Percentiles rank a stretch among this genome's conserved stretches.
These are phyloP conservation scores for Rhynchonema sp. DNA, from an alignment of 2,888 invertebrate genomes.

Conservation along the genomic window DNA sequence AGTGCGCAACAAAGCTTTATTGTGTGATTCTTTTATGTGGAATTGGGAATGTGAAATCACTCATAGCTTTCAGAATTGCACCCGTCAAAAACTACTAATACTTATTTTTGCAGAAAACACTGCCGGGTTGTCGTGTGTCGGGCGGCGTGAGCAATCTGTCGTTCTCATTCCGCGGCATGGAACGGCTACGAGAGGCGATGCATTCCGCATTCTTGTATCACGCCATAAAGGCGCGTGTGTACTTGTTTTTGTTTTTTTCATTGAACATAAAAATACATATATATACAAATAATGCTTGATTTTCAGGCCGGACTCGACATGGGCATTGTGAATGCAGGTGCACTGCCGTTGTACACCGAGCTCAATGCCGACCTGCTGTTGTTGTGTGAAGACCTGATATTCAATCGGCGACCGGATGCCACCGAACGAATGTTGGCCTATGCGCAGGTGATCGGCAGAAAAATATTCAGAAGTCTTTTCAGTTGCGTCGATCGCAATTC, in stretches of 20 bases:
- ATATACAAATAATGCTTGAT: neutral
- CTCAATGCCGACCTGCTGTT: slow-evolving; percentile 34
- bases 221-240: slow-evolving; percentile 36
- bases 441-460: slow-evolving; percentile 12
- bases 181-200: slow-evolving; percentile 39
- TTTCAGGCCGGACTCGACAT: slow-evolving; percentile 38
- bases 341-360: slow-evolving; percentile 38
- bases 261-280: neutral
- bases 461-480: no score
- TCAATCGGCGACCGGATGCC: slow-evolving; percentile 37
- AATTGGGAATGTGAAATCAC: no score
- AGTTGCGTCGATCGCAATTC: no score
- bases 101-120: slow-evolving; percentile 22
- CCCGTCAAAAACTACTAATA: no score
- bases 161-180: slow-evolving; percentile 42
- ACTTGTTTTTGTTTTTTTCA: neutral
- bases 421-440: slow-evolving; percentile 32
- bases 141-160: slow-evolving; percentile 43
- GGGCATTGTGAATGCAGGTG: slow-evolving; percentile 43
- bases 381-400: slow-evolving; percentile 37
- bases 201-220: slow-evolving; percentile 42
- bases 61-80: no score
- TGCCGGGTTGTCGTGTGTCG: slow-evolving; percentile 36
- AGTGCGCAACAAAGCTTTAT: no score
- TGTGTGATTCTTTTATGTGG: no score